phyloP scores from a whole-genome alignment of 2,113 vertebrate genomes.

The Meriones unguiculatus region DNA sequence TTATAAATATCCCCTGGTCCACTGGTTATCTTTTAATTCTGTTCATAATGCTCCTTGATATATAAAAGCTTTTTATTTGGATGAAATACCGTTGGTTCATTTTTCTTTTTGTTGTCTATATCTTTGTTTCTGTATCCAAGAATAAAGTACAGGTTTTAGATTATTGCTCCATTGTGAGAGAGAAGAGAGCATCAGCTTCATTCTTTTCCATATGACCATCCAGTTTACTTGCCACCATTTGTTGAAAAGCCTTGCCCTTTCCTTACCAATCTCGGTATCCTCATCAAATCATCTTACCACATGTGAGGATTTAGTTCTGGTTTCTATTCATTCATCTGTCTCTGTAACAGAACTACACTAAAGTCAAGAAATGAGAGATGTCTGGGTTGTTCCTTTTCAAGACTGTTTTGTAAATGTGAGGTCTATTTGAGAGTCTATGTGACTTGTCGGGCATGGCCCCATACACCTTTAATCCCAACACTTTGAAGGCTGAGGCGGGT shows the following conservation, averaged over 20 bases:
- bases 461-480: not conserved
- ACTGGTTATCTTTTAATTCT: not conserved
- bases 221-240: not conserved
- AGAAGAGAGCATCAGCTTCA: too few species aligned
- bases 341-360: not conserved
- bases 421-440: not conserved
- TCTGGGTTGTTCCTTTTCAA: not conserved
- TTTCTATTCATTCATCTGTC: not conserved
- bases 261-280: not conserved
- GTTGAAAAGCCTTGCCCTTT: not conserved
- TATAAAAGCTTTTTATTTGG: not conserved
- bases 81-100: not conserved
- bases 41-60: not conserved
- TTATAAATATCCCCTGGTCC: not conserved
- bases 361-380: not conserved
- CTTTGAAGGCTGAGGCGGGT: not conserved
- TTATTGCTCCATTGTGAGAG: too few species aligned
- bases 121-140: not conserved
- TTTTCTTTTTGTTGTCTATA: conserved; percentile 30
- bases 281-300: not conserved
- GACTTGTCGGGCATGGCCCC: not conserved
- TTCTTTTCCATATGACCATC: not conserved
- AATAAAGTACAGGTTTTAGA: not conserved
- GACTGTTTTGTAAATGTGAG: not conserved
- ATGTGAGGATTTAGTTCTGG: not conserved